Conservation (phyloP, 53 echinoderm and acorn worm genomes). For the Echinometra lucunter region DNA sequence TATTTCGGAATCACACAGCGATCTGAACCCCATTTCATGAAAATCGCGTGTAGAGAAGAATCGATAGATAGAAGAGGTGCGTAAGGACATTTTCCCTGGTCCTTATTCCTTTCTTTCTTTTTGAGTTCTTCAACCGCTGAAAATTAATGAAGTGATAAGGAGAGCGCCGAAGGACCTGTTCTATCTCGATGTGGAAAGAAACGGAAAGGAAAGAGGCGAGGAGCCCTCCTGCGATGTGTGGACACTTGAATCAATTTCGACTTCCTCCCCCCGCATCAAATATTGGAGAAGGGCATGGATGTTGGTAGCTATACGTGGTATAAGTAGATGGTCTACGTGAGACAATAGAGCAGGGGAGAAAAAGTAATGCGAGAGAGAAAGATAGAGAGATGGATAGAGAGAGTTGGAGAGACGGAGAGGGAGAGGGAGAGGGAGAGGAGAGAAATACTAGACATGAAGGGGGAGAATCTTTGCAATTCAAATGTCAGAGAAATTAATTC, state of each 20-base stretch:
- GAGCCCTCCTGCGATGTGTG: background rate
- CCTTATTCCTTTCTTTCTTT: conserved; percentile 24
- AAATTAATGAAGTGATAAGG: background rate
- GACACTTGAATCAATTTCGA: conserved; percentile 38
- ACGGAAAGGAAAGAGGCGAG: background rate
- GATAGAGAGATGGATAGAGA: background rate
- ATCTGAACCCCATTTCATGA: background rate
- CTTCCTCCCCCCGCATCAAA: background rate
- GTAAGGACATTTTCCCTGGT: conserved; percentile 24
- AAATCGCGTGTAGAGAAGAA: conserved; percentile 2
- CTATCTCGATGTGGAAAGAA: background rate
- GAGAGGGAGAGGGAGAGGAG: background rate
- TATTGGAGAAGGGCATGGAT: background rate
- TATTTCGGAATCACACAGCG: background rate
- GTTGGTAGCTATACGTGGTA: no score
- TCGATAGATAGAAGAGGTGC: background rate
- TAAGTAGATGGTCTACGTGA: background rate
- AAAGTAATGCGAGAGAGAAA: background rate
- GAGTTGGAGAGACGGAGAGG: background rate
- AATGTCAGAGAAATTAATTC: conserved; percentile 66
- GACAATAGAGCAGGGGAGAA: background rate
- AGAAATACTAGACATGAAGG: background rate
- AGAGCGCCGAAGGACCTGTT: background rate
- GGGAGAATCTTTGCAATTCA: conserved; percentile 66
- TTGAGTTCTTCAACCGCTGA: conserved; percentile 34